Conservation (phyloP, 2,113 vertebrate genomes). For the Isichthys henryi region DNA sequence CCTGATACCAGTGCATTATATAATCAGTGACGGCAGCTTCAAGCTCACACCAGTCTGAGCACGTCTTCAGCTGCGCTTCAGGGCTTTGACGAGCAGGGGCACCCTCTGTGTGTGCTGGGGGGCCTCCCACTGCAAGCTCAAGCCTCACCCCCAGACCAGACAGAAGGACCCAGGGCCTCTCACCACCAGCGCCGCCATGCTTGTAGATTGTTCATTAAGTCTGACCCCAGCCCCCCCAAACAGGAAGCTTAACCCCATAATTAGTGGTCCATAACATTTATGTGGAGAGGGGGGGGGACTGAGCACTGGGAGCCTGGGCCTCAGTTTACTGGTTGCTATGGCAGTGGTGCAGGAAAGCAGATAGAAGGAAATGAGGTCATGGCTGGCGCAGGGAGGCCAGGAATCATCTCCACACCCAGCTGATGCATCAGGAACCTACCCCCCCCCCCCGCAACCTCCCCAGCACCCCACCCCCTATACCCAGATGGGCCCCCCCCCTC, state of each 20-base stretch:
- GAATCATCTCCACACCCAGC: no score
- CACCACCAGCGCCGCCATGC: neutral
- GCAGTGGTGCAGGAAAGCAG: conserved; percentile 20
- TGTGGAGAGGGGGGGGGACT: conserved; percentile 17
- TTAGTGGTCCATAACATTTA: conserved; percentile 41
- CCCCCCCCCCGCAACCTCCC: no score
- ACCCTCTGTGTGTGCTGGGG: neutral
- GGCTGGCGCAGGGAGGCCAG: no score
- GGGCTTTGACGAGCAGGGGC: neutral
- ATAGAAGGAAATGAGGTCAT: conserved; percentile 9
- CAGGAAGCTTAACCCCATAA: conserved; percentile 33
- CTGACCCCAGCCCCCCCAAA: conserved; percentile 38
- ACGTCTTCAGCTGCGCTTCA: neutral
- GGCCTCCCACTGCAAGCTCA: neutral
- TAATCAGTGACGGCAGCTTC: neutral
- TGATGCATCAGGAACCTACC: no score
- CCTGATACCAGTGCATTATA: neutral
- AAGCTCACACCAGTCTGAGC: neutral
- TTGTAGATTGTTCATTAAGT: conserved; percentile 47
- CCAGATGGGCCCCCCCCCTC: no score
- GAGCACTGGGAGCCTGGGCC: conserved; percentile 23
- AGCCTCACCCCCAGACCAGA: neutral
- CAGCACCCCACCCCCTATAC: no score
- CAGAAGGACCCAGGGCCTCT: conserved; percentile 16
- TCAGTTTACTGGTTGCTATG: conserved; percentile 30